Base-by-base conservation (phyloP, 2,113 vertebrate species). In the Eulemur rufifrons region DNA sequence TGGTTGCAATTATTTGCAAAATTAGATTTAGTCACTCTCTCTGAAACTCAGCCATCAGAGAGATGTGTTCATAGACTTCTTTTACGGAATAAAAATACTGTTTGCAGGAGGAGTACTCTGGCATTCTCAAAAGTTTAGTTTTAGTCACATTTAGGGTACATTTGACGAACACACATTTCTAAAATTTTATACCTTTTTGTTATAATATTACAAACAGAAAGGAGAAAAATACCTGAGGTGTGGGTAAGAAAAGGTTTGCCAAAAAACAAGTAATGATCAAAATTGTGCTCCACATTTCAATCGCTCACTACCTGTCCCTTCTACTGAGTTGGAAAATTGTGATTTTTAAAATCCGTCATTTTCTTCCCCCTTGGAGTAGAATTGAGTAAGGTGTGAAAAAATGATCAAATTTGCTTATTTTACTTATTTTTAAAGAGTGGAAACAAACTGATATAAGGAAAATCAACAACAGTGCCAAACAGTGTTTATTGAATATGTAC, bases 101-200 rank as follows among this genome's bases (percentile, higher is more conserved):
- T 4, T 6, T 10, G 11, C 21, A 34, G 25, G 54, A 64, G 52
- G 0, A 3, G 34, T 11, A 10, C 37, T 64, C 13, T n/a, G 5
- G 18, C 3, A 17, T 32, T 32, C 52, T 69, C 32, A 8, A 37
- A 32, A 69, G 39, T 6, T 50, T 56, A 32, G 9, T 23, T 76
- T 71, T 73, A 4, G 17, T 23, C 29, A 0, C 1, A 0, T 29
- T 68, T 34, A 17, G 32, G 37, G 34, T 14, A 1, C 10, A 5
- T 23, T 37, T 54, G 13, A 56, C 11, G 21, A 27, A 1, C 2
- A 34, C 1, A 0, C 3, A 3, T 54, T 21, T 63, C 27, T 74
- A 21, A 47, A 5, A 0, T 3, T n/a, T 74, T 6, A 6, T 17
- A 6, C 66, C 32, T 37, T 64, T 20, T 34, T 14, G 15, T 42